These are phyloP conservation scores for Caenorhabditis uteleia DNA, from an alignment of 2,888 invertebrate genomes.

Conservation along the genomic window DNA sequence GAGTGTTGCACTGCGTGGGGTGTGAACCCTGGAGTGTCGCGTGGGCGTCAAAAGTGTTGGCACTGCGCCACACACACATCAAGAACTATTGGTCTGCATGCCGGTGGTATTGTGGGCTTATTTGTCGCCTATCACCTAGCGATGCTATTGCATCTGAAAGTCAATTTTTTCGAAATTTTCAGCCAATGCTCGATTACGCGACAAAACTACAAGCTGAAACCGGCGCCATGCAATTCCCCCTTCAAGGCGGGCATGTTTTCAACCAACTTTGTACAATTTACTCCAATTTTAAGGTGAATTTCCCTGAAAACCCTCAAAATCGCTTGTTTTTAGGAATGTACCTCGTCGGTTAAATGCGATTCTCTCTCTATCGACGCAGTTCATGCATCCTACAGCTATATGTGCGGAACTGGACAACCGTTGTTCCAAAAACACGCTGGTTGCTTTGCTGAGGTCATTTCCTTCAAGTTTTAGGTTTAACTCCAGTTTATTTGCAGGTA, in stretches of 20 bases:
- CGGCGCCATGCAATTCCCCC: slow-evolving; percentile 57
- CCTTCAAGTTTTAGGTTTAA: not conserved
- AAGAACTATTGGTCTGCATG: too few relatives aligned
- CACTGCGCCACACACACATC: too few relatives aligned
- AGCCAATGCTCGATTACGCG: slow-evolving; percentile 66
- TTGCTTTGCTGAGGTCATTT: slow-evolving; percentile 64
- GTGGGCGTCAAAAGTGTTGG: too few relatives aligned
- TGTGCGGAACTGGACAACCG: slow-evolving; percentile 65
- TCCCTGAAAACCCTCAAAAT: not conserved
- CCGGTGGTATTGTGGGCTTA: too few relatives aligned
- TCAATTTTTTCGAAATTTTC: slow-evolving; percentile 13
- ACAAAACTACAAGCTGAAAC: slow-evolving; percentile 61
- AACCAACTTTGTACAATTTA: slow-evolving; percentile 61
- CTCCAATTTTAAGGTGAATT: slow-evolving; percentile 53
- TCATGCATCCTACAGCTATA: slow-evolving; percentile 66
- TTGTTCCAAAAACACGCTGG: slow-evolving; percentile 65
- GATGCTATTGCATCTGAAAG: not conserved
- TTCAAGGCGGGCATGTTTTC: slow-evolving; percentile 65
- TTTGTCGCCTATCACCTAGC: not conserved
- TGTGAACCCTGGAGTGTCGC: too few relatives aligned
- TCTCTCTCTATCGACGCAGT: slow-evolving; percentile 65
- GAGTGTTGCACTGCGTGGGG: not conserved
- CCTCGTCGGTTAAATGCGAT: slow-evolving; percentile 51
- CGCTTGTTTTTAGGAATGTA: slow-evolving; percentile 54
- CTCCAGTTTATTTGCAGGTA: slow-evolving; percentile 42